Evolutionary conservation across 2,797 vertebrate species (phyloP).

Genomic region (Botia almorhae): DNA sequence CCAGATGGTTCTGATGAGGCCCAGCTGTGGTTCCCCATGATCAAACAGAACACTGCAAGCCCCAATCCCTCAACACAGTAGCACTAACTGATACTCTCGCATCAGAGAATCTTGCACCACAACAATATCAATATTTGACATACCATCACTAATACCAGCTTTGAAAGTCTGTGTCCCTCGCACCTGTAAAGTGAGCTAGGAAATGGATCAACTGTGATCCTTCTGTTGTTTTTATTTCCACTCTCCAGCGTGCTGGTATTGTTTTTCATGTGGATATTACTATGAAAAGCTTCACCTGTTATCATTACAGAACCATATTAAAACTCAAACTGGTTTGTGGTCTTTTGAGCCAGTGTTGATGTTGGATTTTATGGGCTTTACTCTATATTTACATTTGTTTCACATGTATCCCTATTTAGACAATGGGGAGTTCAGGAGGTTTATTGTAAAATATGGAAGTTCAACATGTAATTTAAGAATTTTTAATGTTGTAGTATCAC

Average conservation of each 20-base stretch:
- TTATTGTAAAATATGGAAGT: not conserved
- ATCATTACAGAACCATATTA: constrained; percentile 28
- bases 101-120: constrained; percentile 66
- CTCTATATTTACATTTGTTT: too few relatives aligned
- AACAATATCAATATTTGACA: constrained; percentile 69
- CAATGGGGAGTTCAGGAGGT: not conserved
- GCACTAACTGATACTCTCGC: constrained; percentile 56
- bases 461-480: not conserved
- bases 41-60: constrained; percentile 58
- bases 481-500: not conserved
- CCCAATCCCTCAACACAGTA: constrained; percentile 52
- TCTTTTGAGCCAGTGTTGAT: too few relatives aligned
- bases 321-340: not conserved
- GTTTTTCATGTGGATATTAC: constrained; percentile 49
- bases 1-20: constrained; percentile 80
- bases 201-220: constrained; percentile 21
- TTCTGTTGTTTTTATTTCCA: constrained; percentile 28
- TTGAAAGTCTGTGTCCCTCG: constrained; percentile 45
- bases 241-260: not conserved
- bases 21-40: constrained; percentile 74
- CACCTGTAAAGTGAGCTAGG: constrained; percentile 34
- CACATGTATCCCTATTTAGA: not conserved
- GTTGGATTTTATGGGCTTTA: too few relatives aligned
- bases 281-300: constrained; percentile 51
- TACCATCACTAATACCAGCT: constrained; percentile 61